Percentiles rank a stretch among this genome's conserved stretches.
phyloP scores from a whole-genome alignment of 2,797 vertebrate genomes.

The Otolemur crassicaudatus region DNA sequence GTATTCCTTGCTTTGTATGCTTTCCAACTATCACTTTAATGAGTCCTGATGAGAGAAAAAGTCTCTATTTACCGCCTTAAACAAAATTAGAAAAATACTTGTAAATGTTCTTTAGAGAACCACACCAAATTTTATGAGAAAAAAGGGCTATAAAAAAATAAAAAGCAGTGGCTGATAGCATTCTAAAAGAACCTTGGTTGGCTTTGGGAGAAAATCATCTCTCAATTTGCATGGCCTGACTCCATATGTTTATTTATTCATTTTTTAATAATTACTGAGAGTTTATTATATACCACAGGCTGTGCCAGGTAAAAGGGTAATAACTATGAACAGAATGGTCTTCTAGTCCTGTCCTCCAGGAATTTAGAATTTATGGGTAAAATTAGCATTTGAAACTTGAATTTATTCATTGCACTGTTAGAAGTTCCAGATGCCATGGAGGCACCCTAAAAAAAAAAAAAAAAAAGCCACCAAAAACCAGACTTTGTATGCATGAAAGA shows the following conservation, averaged over 20 bases:
- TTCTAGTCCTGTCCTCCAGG: slow-evolving; percentile 29
- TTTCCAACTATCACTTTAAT: slow-evolving; percentile 28
- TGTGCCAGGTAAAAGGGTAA: not conserved
- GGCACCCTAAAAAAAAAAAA: not conserved
- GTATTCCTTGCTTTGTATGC: not conserved
- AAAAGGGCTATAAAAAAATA: slow-evolving; percentile 32
- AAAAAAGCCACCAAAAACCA: not conserved
- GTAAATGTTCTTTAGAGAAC: slow-evolving; percentile 49
- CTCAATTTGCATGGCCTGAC: not conserved
- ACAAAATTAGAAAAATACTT: slow-evolving; percentile 56
- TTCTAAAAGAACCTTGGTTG: slow-evolving; percentile 31
- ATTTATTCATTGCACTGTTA: slow-evolving; percentile 25
- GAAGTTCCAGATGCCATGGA: not conserved
- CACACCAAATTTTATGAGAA: slow-evolving; percentile 49
- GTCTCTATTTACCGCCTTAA: slow-evolving; percentile 25
- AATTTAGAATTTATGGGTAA: slow-evolving; percentile 37
- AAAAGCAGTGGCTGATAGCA: slow-evolving; percentile 20
- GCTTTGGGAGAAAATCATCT: slow-evolving; percentile 35
- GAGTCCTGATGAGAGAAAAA: not conserved
- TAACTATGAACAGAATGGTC: not conserved
- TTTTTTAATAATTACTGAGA: not conserved
- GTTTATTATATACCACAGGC: slow-evolving; percentile 20
- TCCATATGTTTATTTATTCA: slow-evolving; percentile 23
- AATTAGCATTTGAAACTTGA: slow-evolving; percentile 43
- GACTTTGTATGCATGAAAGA: not conserved